A percentile compares a stretch with the other conserved stretches of the same genome.
Evolutionary conservation across 2,888 invertebrate genomes (phyloP).

Genomic region (Tenodera sinensis): DNA sequence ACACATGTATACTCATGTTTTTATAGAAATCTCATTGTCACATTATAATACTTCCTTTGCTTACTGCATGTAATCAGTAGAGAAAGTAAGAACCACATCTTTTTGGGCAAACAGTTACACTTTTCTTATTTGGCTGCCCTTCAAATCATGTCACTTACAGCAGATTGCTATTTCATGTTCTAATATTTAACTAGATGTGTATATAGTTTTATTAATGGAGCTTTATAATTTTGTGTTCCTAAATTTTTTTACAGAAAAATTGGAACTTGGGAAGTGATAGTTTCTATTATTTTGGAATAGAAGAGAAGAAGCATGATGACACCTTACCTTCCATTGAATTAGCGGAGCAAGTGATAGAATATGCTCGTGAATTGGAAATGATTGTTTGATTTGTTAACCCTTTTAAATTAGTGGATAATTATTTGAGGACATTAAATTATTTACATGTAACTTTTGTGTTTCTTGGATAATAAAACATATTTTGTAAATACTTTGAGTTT

Average conservation of each 20-base stretch:
- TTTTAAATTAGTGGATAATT: background rate
- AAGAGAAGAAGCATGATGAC: conserved; percentile 71
- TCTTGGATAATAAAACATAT: background rate
- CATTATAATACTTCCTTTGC: too few relatives aligned
- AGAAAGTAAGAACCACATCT: too few relatives aligned
- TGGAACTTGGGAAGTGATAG: conserved; percentile 78
- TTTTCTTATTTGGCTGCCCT: too few relatives aligned
- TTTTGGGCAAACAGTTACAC: too few relatives aligned
- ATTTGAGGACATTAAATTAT: background rate
- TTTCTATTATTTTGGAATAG: conserved; percentile 74
- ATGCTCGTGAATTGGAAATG: conserved; percentile 97
- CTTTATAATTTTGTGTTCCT: conserved; percentile 21
- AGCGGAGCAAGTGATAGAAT: conserved; percentile 91
- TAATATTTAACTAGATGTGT: too few relatives aligned
- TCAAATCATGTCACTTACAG: too few relatives aligned
- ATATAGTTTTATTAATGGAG: conserved; percentile 22
- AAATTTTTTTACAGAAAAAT: conserved; percentile 58
- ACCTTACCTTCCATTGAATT: conserved; percentile 85
- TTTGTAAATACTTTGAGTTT: too few relatives aligned
- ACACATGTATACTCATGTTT: too few relatives aligned
- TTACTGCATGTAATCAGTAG: too few relatives aligned
- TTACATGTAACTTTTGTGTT: background rate
- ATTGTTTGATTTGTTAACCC: conserved; percentile 70
- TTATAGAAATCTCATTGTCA: too few relatives aligned
- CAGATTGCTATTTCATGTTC: too few relatives aligned